Percentiles rank a stretch among this genome's conserved stretches.
Evolutionary conservation across 1,140 invertebrate genomes (phyloP).

Genomic region (Scaptomyza hsui): DNA sequence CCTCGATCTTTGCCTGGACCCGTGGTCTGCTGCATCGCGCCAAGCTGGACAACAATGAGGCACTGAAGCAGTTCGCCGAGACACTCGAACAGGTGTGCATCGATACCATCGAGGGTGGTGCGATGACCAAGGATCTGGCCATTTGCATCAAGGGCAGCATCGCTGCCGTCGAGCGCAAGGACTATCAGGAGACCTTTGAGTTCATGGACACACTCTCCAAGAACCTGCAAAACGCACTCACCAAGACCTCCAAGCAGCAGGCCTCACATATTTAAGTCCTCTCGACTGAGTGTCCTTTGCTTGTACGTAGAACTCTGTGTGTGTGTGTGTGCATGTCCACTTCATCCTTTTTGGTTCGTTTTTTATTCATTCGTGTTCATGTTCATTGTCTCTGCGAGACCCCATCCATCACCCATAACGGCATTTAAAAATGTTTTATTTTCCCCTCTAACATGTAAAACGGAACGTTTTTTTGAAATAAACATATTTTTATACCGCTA

Average conservation of each 20-base stretch:
- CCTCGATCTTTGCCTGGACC: conserved; percentile 99
- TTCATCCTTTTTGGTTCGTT: conserved; percentile 29
- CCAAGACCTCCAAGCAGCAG: conserved; percentile 46
- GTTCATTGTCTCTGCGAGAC: conserved; percentile 77
- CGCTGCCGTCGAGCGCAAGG: conserved; percentile 91
- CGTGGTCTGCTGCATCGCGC: conserved; percentile 95
- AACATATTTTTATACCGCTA: conserved; percentile 74
- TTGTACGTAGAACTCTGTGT: conserved; percentile 19
- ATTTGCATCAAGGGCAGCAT: conserved; percentile 98
- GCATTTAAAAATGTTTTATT: conserved; percentile 19
- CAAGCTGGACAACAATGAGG: conserved; percentile 94
- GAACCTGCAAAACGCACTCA: conserved; percentile 91
- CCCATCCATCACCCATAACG: conserved; percentile 38
- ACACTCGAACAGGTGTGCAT: conserved; percentile 96
- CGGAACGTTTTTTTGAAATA: conserved; percentile 63
- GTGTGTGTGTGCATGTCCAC: conserved; percentile 34
- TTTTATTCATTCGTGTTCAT: conserved; percentile 48
- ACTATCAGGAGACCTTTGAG: conserved; percentile 99
- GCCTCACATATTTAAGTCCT: conserved; percentile 56
- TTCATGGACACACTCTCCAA: conserved; percentile 98
- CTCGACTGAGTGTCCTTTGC: conserved; percentile 19
- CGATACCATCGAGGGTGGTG: conserved; percentile 96
- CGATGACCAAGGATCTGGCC: conserved; percentile 99
- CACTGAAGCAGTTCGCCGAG: conserved; percentile 91
- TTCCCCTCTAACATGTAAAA: conserved; percentile 31